Evolutionary conservation across 2,888 invertebrate genomes (phyloP).

Genomic region (Melieria crassipennis): DNA sequence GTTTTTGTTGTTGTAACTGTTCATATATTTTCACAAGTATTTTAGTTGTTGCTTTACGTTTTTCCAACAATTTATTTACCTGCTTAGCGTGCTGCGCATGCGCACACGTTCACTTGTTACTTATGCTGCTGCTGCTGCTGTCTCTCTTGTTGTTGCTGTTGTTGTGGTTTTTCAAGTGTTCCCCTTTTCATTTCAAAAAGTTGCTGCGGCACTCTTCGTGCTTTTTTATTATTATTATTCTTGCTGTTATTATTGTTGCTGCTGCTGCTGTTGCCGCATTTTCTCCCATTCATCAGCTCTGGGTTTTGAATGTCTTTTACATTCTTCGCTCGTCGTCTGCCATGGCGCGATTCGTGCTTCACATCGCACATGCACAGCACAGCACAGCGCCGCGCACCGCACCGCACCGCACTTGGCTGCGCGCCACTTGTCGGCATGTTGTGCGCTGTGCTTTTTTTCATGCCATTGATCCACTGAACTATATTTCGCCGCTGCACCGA

Average conservation of each 20-base stretch:
- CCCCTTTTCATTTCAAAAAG: slow-evolving; percentile 8
- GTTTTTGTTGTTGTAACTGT: slow-evolving; percentile 7
- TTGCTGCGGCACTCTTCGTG: slow-evolving; percentile 16
- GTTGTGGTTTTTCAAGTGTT: slow-evolving; percentile 10
- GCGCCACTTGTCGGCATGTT: slow-evolving; percentile 6
- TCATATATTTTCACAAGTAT: slow-evolving; percentile 13
- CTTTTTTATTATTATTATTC: slow-evolving; percentile 18
- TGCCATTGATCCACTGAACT: slow-evolving; percentile 54
- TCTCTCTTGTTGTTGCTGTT: slow-evolving; percentile 16
- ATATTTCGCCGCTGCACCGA: slow-evolving; percentile 41
- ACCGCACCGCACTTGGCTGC: slow-evolving; percentile 17
- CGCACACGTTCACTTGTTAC: slow-evolving; percentile 40
- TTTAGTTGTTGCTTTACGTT: slow-evolving; percentile 17
- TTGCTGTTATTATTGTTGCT: slow-evolving; percentile 8
- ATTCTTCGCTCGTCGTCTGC: slow-evolving; percentile 17
- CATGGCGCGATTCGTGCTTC: not conserved
- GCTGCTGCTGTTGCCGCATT: slow-evolving; percentile 3
- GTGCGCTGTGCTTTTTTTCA: slow-evolving; percentile 38
- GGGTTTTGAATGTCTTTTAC: slow-evolving; percentile 7
- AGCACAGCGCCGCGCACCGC: not conserved
- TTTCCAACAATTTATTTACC: not conserved
- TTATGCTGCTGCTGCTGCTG: slow-evolving; percentile 32
- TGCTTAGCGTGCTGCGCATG: slow-evolving; percentile 38
- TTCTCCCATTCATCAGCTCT: slow-evolving; percentile 33
- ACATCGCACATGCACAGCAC: too few species aligned